Evolutionary conservation across 2,888 invertebrate genomes (phyloP), one percentile per base, ranked within the genome.

Genomic region (Caenorhabditis panamensis): DNA sequence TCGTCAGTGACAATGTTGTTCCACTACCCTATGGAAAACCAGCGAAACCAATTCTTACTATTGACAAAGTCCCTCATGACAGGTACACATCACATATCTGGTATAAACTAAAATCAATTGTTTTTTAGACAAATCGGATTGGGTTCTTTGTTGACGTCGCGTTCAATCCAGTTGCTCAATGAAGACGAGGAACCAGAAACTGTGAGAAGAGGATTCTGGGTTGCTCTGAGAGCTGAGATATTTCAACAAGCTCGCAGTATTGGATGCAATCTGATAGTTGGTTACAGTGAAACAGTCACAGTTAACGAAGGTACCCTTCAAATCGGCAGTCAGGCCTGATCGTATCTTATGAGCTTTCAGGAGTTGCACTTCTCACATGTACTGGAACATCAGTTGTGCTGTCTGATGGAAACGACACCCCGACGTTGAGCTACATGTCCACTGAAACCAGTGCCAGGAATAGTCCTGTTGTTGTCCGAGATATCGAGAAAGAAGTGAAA

Each of bases 201-300:
- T 1, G 64, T 77, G 16, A 44, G 82, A 20, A 68, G 67, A 44
- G 47, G 49, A 13, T 79, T 97, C 96, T 98, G 98, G 97, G 95
- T 95, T 0, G 97, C 98, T 92, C 93, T 98, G 26, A 93, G 98
- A 62, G 96, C 96, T 91, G 98, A 98, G 93, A 95, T 98, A 73
- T 93, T 96, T 0, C 96, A 97, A 2, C 97, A 98, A 91, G 95
- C 96, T 5, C 93, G 96, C 47, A 95, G 96, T 0, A 93, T 98
- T 82, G 95, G 95, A 13, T 98, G 98, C 89, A 96, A 96, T 91
- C 96, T 96, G 5, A 96, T 98, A 58, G 92, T 98, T 49, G 97
- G 96, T 0, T 98, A 98, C 92, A 93, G 93, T n/a, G 98, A 98
- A 92, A 94, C 94, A 37, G 95, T 96, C 0, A 95, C 95, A 82